Base-by-base conservation (phyloP, 1,140 invertebrate species). In the Megalopta genalis region DNA sequence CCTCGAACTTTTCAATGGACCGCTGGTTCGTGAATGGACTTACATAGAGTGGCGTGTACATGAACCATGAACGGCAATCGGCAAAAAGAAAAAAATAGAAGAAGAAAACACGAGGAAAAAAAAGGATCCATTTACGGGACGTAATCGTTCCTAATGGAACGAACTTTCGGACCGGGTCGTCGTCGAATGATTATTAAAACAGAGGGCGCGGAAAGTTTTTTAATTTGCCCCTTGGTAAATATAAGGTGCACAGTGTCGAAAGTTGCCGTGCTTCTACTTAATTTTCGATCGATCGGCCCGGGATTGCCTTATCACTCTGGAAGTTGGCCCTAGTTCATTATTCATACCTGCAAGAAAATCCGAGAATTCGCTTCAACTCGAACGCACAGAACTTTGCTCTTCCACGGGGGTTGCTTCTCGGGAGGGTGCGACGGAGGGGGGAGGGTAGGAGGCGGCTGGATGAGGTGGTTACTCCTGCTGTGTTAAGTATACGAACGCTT, bases 261-360 rank as follows among this genome's bases (percentile, higher is more conserved):
- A 78, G 62, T 65, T 72, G 49, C n/a, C 27, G 54, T 21, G 12
- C 21, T 46, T 57, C 66, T 65, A 64, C 64, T 77, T 80, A 80
- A 80, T 69, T 80, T 66, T 66, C 73, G 59, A 80, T 77, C 78
- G 78, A 80, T 80, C 57, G 73, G 42, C 3, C 37, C 21, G 42
- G 37, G 71, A 80, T 80, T 67, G 72, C 78, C 73, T 76, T 80
- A 80, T 80, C 78, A 77, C 65, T 77, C 32, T 12, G 8, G 18
- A 37, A 57, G 25, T 54, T 69, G 57, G 57, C 25, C 42, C 65
- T 64, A 23, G 65, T 69, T 80, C 65, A 80, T 80, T 80, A 77
- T 77, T 80, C 78, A 77, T 80, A 76, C 57, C 46, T 27, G 59
- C 65, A 76, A 77, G 78, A 80, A 80, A 80, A 80, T 77, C 78